Evolutionary conservation across 2,797 vertebrate genomes (phyloP).

Genomic region (Silurus aristotelis): DNA sequence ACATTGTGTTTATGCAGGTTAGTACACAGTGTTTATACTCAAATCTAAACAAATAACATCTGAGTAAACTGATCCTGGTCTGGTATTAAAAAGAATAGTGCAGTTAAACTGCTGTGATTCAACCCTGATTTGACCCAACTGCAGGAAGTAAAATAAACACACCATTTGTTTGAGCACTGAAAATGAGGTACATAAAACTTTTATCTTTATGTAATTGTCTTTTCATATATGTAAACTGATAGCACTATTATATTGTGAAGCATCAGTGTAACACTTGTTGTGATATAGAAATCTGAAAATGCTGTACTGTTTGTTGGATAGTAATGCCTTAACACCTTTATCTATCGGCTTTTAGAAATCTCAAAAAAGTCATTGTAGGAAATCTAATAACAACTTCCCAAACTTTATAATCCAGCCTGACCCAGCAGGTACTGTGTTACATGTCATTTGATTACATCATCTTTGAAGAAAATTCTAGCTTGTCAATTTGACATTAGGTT

Average conservation of each 20-base stretch:
- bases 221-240: background rate
- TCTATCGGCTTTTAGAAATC: background rate
- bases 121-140: background rate
- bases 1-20: background rate
- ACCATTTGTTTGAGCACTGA: background rate
- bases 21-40: background rate
- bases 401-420: background rate
- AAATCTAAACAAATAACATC: background rate
- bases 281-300: background rate
- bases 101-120: background rate
- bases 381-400: background rate
- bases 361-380: background rate
- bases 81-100: background rate
- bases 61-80: background rate
- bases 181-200: no score
- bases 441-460: background rate
- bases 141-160: background rate
- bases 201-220: no score
- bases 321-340: background rate
- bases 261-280: background rate
- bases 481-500: background rate
- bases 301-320: background rate
- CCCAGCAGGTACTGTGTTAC: no score
- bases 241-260: background rate
- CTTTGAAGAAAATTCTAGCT: background rate